Evolutionary conservation across 2,113 vertebrate species (phyloP), one percentile per base, ranked within the genome.

Genomic region (Gallinago paraguaiae): DNA sequence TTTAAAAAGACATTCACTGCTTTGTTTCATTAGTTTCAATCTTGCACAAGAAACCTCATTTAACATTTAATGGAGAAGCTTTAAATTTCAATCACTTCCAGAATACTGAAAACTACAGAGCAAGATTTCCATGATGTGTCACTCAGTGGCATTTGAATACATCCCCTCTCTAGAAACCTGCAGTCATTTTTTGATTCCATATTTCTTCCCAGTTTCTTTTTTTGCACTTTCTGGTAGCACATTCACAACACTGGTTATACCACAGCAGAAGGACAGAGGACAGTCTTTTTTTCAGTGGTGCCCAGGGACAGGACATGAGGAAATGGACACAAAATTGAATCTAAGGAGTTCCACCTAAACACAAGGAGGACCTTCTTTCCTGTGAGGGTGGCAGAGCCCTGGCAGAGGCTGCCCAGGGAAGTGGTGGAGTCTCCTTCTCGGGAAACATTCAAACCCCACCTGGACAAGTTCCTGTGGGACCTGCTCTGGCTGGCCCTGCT

Each of bases 51-150:
- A 95, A 96, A 83, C 86, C 81, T 94, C 89, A 71, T 75, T 96
- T 95, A 90, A 83, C 92, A 92, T 93, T 92, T 92, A 90, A 94
- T 54, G 53, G 93, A 65, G 88, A 78, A 93, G 88, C n/a, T 95
- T 91, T 71, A 93, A 92, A 92, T 70, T 92, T 96, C 80, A 94
- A 69, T 88, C 92, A 93, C 92, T 69, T 95, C 51, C 43, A 79
- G 92, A 81, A 75, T 43, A 95, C 94, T 57, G 77, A 82, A 74
- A 95, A 83, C 61, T 68, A 70, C 53, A 87, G 70, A 93, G 50
- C 13, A 61, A 35, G 41, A 96, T 95, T 93, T 93, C 90, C 88
- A 93, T 85, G 74, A 69, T 7, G 6, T 72, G 91, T 79, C 31
- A 5, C 65, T 89, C 94, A 68, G 33, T 0, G 0, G 33, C 80